phyloP scores from a whole-genome alignment of 1,140 invertebrate species.

The Pseudomyrmex dendroicus region DNA sequence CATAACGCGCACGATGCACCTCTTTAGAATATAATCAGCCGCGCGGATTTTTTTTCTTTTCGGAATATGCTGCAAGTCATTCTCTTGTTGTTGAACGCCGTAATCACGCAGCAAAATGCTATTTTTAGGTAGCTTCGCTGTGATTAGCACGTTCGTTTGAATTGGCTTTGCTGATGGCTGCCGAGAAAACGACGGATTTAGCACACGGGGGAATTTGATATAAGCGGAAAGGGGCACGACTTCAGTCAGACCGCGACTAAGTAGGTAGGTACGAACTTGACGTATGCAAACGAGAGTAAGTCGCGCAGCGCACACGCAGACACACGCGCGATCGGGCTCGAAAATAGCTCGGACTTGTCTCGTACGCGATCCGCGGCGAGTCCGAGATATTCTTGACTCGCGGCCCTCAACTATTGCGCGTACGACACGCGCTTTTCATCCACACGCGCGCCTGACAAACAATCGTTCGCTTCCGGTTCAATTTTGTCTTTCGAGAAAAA shows the following conservation, averaged over 20 bases:
- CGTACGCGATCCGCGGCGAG: conserved; percentile 73
- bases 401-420: conserved; percentile 52
- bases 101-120: too few relatives aligned
- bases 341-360: conserved; percentile 77
- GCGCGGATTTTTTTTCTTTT: too few relatives aligned
- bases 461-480: not conserved
- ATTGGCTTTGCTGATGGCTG: too few relatives aligned
- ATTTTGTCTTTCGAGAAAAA: not conserved
- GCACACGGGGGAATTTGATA: conserved; percentile 28
- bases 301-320: conserved; percentile 40
- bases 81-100: too few relatives aligned
- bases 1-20: too few relatives aligned
- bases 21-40: too few relatives aligned
- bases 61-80: too few relatives aligned
- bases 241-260: conserved; percentile 19
- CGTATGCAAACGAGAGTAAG: conserved; percentile 40
- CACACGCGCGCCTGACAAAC: conserved; percentile 3
- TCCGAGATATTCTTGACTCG: conserved; percentile 69
- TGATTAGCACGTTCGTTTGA: too few relatives aligned
- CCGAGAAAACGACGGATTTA: conserved; percentile 45
- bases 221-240: conserved; percentile 21
- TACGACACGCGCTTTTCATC: conserved; percentile 47
- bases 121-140: too few relatives aligned
- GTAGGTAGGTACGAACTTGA: conserved; percentile 62
- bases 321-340: conserved; percentile 41